Percentiles rank a stretch among this genome's conserved stretches.
Conservation (phyloP, 2,797 vertebrate genomes). For the Silurus lanzhouensis region DNA sequence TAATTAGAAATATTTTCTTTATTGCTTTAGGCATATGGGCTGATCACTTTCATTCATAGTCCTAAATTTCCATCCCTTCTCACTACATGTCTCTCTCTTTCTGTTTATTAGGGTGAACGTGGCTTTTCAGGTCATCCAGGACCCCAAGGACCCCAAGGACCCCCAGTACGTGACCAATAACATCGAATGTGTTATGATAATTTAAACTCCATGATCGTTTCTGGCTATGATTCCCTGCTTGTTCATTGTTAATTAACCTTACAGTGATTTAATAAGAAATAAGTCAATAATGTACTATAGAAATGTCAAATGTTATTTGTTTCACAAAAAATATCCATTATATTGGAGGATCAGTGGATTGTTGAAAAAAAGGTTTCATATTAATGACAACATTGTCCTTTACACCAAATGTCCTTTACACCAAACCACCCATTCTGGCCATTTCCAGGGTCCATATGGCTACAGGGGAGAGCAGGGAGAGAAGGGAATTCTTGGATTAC, state of each 20-base stretch:
- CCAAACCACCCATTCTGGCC: background rate
- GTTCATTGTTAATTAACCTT: background rate
- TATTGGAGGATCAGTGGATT: background rate
- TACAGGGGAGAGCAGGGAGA: constrained; percentile 83
- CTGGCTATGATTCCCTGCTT: background rate
- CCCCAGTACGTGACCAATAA: constrained; percentile 71
- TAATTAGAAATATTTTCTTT: background rate
- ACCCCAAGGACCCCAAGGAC: constrained; percentile 70
- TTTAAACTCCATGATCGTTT: background rate
- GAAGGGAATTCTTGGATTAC: constrained; percentile 88
- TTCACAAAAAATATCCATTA: background rate
- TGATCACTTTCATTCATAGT: background rate
- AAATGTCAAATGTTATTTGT: background rate
- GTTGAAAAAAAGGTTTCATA: background rate
- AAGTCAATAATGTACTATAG: background rate
- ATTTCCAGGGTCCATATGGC: constrained; percentile 74
- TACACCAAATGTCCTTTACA: background rate
- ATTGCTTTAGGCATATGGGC: background rate
- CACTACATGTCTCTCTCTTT: constrained; percentile 21
- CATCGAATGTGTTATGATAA: background rate
- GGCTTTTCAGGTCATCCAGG: constrained; percentile 82
- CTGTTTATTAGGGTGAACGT: constrained; percentile 77
- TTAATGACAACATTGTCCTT: background rate
- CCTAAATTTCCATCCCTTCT: background rate
- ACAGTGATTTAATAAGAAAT: background rate